Base-by-base conservation (phyloP, 2,113 vertebrate species). In the Sinocyclocheilus rhinocerous region DNA sequence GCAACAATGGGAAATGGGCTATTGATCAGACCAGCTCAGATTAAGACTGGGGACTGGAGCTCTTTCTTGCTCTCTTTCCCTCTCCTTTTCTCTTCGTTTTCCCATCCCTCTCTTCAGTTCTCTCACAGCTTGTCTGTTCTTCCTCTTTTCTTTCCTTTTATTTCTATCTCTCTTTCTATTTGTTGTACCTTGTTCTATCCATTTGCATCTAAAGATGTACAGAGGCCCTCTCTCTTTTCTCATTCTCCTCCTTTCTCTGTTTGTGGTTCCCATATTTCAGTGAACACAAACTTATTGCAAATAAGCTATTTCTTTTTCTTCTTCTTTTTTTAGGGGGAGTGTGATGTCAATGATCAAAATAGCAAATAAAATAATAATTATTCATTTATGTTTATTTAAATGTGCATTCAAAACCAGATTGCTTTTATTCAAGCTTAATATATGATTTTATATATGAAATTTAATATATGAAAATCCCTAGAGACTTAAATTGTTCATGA, bases 1-100 rank as follows among this genome's bases (percentile, higher is more conserved):
- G 96, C 97, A 97, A 98, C 96, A 97, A 97, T 96, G 97, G 97
- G 97, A 98, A 98, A 97, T 98, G 97, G 97, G 96, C 97, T 96
- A 98, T 98, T 96, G 97, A 98, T 97, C 96, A 96, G 96, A 95
- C 94, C 94, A 96, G 96, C 96, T 96, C 97, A 98, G 97, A 98
- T 98, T 97, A 98, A 98, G 97, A 98, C 96, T 97, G 96, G 97
- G 96, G 95, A 97, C 94, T 96, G 94, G 95, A 97, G 96, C 97
- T 97, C 96, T 97, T 97, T 97, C 96, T 97, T 95, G 93, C 95
- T 96, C 96, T 96, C 96, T 95, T 95, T 96, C 92, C 94, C 94
- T 95, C 93, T 94, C 95, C 94, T 95, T 95, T 96, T 96, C 94
- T 94, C 93, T 92, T 89, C 92, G 93, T 95, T 95, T 95, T 94